Conservation (phyloP, 2,113 vertebrate species). For the Motacilla alba region DNA sequence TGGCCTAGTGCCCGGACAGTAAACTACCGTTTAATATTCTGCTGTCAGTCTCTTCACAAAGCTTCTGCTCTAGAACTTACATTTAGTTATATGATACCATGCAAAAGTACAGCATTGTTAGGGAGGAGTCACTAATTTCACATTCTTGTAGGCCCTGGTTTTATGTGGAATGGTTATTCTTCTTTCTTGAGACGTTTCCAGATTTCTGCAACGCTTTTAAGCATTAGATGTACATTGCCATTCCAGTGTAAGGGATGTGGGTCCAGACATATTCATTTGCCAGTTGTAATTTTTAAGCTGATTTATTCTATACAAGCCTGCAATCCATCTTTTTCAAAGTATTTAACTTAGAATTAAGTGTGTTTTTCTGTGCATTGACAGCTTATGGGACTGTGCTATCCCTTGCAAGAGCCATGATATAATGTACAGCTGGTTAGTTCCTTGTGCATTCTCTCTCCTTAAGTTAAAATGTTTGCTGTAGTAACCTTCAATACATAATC, state of each 20-base stretch:
- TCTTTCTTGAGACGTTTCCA: not conserved
- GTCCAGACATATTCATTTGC: not conserved
- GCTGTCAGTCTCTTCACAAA: not conserved
- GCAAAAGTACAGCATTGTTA: not conserved
- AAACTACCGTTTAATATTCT: conserved; percentile 35
- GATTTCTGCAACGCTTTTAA: not conserved
- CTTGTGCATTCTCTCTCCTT: not conserved
- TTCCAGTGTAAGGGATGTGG: not conserved
- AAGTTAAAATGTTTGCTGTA: not conserved
- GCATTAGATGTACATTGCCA: not conserved
- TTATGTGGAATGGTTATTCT: not conserved
- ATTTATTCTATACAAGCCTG: not conserved
- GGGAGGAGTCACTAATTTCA: not conserved
- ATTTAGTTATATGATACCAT: not conserved
- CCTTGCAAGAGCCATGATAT: not conserved
- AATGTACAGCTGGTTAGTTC: not conserved
- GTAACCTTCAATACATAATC: not conserved
- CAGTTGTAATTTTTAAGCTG: not conserved
- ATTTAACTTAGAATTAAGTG: not conserved
- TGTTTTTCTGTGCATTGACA: not conserved
- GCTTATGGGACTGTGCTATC: not conserved
- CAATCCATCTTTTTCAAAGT: not conserved
- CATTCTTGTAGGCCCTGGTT: not conserved
- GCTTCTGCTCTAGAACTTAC: not conserved
- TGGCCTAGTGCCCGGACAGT: conserved; percentile 27